Percentiles rank a stretch among this genome's conserved stretches.
These are phyloP conservation scores for Strigamia maritima DNA, from an alignment of 2,888 invertebrate genomes.

Conservation along the genomic window DNA sequence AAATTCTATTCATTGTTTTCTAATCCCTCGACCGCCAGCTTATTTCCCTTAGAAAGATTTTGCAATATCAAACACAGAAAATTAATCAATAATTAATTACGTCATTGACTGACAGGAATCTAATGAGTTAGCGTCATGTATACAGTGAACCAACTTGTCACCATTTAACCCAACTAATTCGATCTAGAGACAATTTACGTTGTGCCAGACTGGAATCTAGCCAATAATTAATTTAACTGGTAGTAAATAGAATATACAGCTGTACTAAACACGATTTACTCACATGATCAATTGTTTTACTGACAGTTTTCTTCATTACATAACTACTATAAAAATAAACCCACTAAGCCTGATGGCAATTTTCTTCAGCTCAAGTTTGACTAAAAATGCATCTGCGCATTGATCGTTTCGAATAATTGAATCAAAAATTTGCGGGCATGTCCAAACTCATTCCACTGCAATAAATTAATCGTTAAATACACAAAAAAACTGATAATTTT, in stretches of 20 bases:
- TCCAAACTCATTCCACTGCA: neutral
- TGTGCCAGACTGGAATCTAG: conserved; percentile 16
- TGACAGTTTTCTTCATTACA: neutral
- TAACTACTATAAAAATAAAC: neutral
- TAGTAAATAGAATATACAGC: conserved; percentile 25
- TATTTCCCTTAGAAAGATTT: neutral
- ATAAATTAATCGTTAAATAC: neutral
- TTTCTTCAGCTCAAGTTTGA: neutral
- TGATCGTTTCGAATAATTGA: neutral
- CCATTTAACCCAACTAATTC: conserved; percentile 24
- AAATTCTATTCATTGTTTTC: neutral
- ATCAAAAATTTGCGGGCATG: neutral
- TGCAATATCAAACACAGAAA: neutral
- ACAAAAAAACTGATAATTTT: neutral
- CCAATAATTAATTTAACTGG: conserved; percentile 22
- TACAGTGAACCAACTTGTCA: conserved; percentile 10
- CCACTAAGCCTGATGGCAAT: neutral
- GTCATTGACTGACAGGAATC: neutral
- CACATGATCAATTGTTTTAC: neutral
- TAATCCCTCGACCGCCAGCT: neutral
- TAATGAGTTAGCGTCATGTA: conserved; percentile 21
- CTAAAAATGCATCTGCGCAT: neutral
- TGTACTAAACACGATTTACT: conserved; percentile 16
- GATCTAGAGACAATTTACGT: conserved; percentile 21
- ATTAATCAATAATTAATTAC: conserved; percentile 17